phyloP scores from a whole-genome alignment of 1,140 invertebrate genomes.

The Halyomorpha halys region DNA sequence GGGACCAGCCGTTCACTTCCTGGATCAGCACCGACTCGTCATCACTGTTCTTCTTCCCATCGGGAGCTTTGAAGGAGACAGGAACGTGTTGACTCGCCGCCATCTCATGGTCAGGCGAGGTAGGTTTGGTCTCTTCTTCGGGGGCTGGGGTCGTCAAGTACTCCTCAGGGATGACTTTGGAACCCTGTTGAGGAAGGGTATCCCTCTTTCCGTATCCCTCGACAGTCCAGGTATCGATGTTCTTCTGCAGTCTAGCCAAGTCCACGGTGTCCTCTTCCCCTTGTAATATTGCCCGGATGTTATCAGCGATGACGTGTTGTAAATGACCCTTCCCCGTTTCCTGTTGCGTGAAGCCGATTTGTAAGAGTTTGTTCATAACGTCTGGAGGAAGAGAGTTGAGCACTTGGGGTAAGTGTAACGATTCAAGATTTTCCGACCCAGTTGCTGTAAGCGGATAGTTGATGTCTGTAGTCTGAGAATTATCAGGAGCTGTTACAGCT shows the following conservation, averaged over 20 bases:
- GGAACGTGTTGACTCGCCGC: slow-evolving; percentile 41
- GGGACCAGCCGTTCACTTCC: slow-evolving; percentile 28
- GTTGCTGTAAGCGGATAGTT: slow-evolving; percentile 26
- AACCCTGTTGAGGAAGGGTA: slow-evolving; percentile 35
- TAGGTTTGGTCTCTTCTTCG: slow-evolving; percentile 32
- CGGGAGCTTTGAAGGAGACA: slow-evolving; percentile 29
- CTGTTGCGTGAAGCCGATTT: slow-evolving; percentile 17
- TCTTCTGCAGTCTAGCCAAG: slow-evolving; percentile 60
- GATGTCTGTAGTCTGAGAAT: slow-evolving; percentile 2
- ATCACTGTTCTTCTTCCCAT: slow-evolving; percentile 29
- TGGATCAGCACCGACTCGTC: slow-evolving; percentile 19
- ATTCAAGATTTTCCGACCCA: slow-evolving; percentile 33
- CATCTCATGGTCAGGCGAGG: slow-evolving; percentile 42
- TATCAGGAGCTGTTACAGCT: slow-evolving; percentile 26
- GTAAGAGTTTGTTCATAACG: slow-evolving; percentile 34
- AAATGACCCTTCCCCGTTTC: slow-evolving; percentile 24
- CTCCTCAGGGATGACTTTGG: slow-evolving; percentile 64
- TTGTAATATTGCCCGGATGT: slow-evolving; percentile 34
- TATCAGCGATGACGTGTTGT: slow-evolving; percentile 36
- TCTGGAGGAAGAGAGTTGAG: slow-evolving; percentile 33
- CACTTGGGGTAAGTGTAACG: slow-evolving; percentile 32
- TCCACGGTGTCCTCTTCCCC: slow-evolving; percentile 46
- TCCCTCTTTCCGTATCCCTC: slow-evolving; percentile 46
- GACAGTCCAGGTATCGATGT: slow-evolving; percentile 74
- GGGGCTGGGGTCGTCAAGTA: slow-evolving; percentile 53